phyloP scores from a whole-genome alignment of 92 coral and sea anemone species.

The Palythoa grandiflora region DNA sequence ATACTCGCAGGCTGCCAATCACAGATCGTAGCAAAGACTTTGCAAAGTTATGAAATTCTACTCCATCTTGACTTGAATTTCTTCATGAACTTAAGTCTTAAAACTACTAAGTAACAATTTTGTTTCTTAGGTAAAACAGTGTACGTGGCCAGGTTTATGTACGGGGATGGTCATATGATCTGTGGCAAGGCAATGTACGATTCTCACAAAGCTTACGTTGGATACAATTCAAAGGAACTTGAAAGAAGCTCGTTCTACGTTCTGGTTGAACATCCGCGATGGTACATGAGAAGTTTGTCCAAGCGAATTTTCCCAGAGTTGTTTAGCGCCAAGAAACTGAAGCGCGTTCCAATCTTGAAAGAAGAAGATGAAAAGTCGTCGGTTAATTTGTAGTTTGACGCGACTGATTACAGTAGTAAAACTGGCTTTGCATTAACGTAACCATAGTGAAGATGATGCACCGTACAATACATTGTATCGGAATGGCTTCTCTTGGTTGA shows the following conservation, averaged over 20 bases:
- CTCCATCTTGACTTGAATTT: too few species aligned
- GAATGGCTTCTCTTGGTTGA: too few species aligned
- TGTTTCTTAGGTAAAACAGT: not conserved
- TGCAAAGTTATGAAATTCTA: too few species aligned
- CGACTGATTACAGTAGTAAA: too few species aligned
- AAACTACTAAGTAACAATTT: not conserved
- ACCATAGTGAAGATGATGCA: too few species aligned
- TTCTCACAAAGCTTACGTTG: not conserved
- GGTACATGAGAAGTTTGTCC: not conserved
- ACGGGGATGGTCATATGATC: slow-evolving; percentile 42
- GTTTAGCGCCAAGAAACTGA: not conserved
- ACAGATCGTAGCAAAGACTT: too few species aligned
- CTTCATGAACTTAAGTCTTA: not conserved
- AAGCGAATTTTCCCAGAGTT: not conserved
- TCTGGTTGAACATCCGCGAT: not conserved
- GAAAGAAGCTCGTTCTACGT: not conserved
- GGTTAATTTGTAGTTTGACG: too few species aligned
- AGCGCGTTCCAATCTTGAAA: not conserved
- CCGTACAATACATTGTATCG: too few species aligned
- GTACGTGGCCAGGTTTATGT: slow-evolving; percentile 39
- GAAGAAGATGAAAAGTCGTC: not conserved
- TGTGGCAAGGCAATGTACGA: slow-evolving; percentile 20
- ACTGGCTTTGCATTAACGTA: too few species aligned
- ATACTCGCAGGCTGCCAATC: too few species aligned
- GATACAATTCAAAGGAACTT: not conserved